Base-by-base conservation (phyloP, 2,797 vertebrate species). In the Alfaro cultratus region DNA sequence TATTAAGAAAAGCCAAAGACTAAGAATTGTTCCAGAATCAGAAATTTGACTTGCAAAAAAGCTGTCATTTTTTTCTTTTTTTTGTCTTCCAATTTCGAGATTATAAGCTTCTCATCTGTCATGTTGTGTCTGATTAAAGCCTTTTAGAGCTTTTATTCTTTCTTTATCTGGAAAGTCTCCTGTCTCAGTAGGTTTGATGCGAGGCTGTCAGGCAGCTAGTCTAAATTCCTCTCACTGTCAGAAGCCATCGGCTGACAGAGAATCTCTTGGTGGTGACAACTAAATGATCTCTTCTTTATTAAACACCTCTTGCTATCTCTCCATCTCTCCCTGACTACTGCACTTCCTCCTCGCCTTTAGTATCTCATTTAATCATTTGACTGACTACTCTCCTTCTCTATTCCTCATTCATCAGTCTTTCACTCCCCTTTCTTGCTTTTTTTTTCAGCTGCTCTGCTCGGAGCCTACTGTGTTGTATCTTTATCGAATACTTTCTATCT, bases 261-360 rank as follows among this genome's bases (percentile, higher is more conserved):
- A 78, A 86, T 89, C 91, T 93, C 89, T 91, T 94, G 89, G 88
- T 82, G 84, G 88, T 96, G 95, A 96, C 95, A 95, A 92, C 88
- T 90, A 95, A 95, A 95, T 96, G 93, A 96, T 96, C 94, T 93
- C 87, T 94, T 95, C 93, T 95, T 96, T 95, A 96, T 96, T 96
- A 96, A 96, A 96, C 93, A 93, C 94, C 95, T 94, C 94, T 90
- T 88, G 92, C 94, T 92, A 92, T 95, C 89, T 93, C 86, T 85
- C 89, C 47, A 90, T 92, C 89, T 83, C 82, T 89, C 83, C 83
- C 89, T 29, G 90, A 88, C 88, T 85, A 84, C 82, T 75, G 84
- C 80, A 45, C 91, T 92, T 93, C 93, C 93, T 94, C 87, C 75
- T 85, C 51, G 81, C 88, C 85, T 90, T 91, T 84, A 81, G 74